Base-by-base conservation (phyloP, 2,888 invertebrate species). In the Acrobasis consociella region DNA sequence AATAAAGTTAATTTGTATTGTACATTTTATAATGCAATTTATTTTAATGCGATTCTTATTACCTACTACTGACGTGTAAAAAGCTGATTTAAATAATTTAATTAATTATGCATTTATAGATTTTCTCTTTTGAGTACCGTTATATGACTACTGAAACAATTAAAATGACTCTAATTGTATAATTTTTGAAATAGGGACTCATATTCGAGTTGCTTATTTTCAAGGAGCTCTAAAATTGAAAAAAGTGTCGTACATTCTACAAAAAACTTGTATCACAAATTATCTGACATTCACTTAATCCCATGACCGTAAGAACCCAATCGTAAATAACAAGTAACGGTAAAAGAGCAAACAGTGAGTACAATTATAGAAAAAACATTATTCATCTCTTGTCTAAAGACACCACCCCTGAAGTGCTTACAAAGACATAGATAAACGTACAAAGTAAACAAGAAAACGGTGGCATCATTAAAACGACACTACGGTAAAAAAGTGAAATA, bases 391-490 rank as follows among this genome's bases (percentile, higher is more conserved):
- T 83, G 83, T 86, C 86, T 81, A 89, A 88, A 87, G 84, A 82
- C 77, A 83, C 85, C 86, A 83, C 89, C 88, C 88, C 74, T 79
- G 72, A 72, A 72, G 65, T 69, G 50, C 46, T 67, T 62, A 88
- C 85, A 90, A 86, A 80, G 82, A 77, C 76, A 81, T 80, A 84
- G 85, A 89, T 85, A 89, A 87, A 82, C 79, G 82, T 76, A 79
- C 80, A 85, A 84, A 85, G 86, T 90, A 91, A 91, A 91, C 87
- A 90, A 68, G 79, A 80, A 82, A 78, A 78, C 80, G 77, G 70
- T 72, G 71, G 77, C 74, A 77, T 89, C 88, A 87, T 91, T 89
- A 90, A 85, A 89, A 73, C 78, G 86, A 89, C 82, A 86, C 83
- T 69, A 69, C 64, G 74, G 72, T 81, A 80, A 82, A 84, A 86